Evolutionary conservation across 2,113 vertebrate species (phyloP), one percentile per base, ranked within the genome.

Genomic region (Microcebus murinus): DNA sequence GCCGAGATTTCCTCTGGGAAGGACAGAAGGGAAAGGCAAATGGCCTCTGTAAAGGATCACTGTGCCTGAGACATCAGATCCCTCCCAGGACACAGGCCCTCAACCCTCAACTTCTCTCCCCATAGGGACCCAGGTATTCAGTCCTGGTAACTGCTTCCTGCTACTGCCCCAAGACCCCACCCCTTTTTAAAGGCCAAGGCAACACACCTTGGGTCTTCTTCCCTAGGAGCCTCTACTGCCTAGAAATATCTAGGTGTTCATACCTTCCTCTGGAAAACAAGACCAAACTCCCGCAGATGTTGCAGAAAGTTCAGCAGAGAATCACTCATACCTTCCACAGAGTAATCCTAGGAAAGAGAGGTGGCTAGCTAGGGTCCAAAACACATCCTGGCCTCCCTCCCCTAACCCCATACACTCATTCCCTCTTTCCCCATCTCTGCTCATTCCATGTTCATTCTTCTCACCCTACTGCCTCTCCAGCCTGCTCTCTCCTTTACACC

Each of bases 231-330:
- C 36, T 27, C 1, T 55, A 55, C 52, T 55, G 17, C 52, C 52
- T 55, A 6, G 52, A 55, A 55, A 17, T 29, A 7, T 52, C 59
- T 70, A 68, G 50, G 39, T 67, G 15, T 31, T 70, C 96, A 21
- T 95, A 99, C 99, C 99, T 99, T 99, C 84, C 99, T 99, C 98
- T 99, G 99, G 97, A 99, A 99, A 79, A 99, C 99, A 18, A 99
- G 98, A 7, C 99, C 99, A 77, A 99, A 99, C 97, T 99, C 99
- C 27, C 99, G 98, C 34, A 99, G 98, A 94, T 99, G 99, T 97
- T 99, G 99, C 95, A 99, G 98, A 95, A 99, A 99, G 15, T 98
- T 99, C 71, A 99, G 98, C 27, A 99, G 96, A 6, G 99, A 99
- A 81, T 99, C 99, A n/a, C 99, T 99, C 99, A 99, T 99, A 0